A percentile compares a stretch with the other conserved stretches of the same genome.
Conservation (phyloP, 2,797 vertebrate genomes). For the Eidolon dupreanum region DNA sequence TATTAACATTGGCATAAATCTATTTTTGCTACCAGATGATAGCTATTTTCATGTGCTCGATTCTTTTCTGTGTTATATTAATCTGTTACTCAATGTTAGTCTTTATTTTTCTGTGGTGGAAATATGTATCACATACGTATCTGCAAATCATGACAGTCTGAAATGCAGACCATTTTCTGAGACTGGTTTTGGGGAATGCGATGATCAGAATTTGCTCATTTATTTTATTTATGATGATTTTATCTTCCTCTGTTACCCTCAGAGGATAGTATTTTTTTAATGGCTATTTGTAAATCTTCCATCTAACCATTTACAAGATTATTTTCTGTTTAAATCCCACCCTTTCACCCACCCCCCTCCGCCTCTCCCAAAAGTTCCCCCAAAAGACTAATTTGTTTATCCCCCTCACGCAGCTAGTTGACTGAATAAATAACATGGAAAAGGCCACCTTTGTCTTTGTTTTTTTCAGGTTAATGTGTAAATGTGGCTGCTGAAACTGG, state of each 20-base stretch:
- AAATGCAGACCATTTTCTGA: neutral
- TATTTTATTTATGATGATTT: constrained; percentile 37
- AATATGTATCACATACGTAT: neutral
- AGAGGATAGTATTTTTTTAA: constrained; percentile 12
- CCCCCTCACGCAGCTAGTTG: constrained; percentile 74
- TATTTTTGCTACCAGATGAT: constrained; percentile 77
- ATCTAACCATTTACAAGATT: constrained; percentile 36
- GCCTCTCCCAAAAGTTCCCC: neutral
- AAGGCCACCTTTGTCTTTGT: constrained; percentile 64
- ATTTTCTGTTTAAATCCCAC: constrained; percentile 51
- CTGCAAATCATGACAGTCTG: constrained; percentile 3
- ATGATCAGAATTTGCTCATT: neutral
- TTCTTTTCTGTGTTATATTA: constrained; percentile 51
- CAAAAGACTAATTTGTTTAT: constrained; percentile 28
- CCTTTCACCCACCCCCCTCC: too few relatives aligned
- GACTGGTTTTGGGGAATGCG: neutral
- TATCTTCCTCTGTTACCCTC: constrained; percentile 24
- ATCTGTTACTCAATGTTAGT: neutral
- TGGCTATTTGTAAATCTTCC: constrained; percentile 50
- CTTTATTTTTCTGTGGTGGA: constrained; percentile 52
- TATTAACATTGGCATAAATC: constrained; percentile 60
- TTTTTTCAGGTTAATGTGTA: neutral
- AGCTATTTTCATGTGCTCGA: constrained; percentile 56
- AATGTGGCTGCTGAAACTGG: neutral
- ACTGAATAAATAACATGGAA: constrained; percentile 83